These are phyloP conservation scores for Huso huso DNA, from an alignment of 2,797 vertebrate genomes.

Conservation along the genomic window DNA sequence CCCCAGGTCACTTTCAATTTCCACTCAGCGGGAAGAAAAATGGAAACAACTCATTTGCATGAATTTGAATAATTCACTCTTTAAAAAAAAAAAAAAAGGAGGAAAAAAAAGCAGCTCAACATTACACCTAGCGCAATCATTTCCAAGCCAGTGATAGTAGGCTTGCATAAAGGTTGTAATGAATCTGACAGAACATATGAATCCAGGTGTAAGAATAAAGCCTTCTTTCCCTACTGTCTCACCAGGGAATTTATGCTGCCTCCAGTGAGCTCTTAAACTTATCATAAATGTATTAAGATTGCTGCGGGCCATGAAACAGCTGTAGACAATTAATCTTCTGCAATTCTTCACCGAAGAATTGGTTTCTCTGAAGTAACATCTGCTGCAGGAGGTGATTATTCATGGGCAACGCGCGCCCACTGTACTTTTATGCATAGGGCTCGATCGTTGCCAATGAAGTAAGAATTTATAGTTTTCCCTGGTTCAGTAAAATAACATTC, in stretches of 20 bases:
- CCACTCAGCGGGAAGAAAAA: slow-evolving; percentile 86
- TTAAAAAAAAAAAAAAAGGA: slow-evolving; percentile 34
- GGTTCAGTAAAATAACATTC: slow-evolving; percentile 99
- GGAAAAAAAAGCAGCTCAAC: slow-evolving; percentile 36
- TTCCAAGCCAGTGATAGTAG: slow-evolving; percentile 58
- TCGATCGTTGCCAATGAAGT: slow-evolving; percentile 96
- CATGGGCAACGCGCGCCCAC: slow-evolving; percentile 74
- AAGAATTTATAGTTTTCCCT: slow-evolving; percentile 98
- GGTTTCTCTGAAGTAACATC: slow-evolving; percentile 92
- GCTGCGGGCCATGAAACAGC: slow-evolving; percentile 98
- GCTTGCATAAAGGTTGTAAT: slow-evolving; percentile 76
- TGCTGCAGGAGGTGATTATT: slow-evolving; percentile 89
- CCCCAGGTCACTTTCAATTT: slow-evolving; percentile 96
- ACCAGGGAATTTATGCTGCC: slow-evolving; percentile 77
- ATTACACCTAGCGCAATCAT: slow-evolving; percentile 66
- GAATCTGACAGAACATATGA: slow-evolving; percentile 84
- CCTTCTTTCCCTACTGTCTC: slow-evolving; percentile 50
- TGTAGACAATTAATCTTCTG: slow-evolving; percentile 99
- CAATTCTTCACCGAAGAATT: slow-evolving; percentile 96
- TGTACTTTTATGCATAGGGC: slow-evolving; percentile 83
- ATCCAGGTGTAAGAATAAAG: slow-evolving; percentile 96
- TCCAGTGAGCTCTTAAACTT: slow-evolving; percentile 95
- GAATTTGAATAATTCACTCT: slow-evolving; percentile 98
- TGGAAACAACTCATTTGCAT: slow-evolving; percentile 99
- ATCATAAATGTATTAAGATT: slow-evolving; percentile 99